Evolutionary conservation across 2,888 invertebrate species (phyloP), one percentile per base, ranked within the genome.

Genomic region (Epistrophella euchroma): DNA sequence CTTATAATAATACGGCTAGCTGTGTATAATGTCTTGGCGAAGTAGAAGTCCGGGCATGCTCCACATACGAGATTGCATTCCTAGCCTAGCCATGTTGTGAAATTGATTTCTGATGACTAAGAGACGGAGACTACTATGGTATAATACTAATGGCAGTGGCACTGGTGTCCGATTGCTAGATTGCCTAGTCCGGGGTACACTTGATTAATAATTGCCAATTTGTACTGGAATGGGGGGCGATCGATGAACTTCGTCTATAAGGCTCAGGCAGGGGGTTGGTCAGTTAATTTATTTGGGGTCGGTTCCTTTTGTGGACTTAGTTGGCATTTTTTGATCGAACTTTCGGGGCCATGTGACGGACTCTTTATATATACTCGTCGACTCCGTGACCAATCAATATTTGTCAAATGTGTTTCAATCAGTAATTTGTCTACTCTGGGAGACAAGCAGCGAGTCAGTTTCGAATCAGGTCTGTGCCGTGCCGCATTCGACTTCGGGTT

Each of bases 171-270:
- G 81, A 82, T 82, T 86, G 73, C 86, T 86, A 86, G 86, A 86
- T 86, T 82, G 74, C 77, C 77, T 64, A 74, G 82, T 77, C 77
- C 74, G 55, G 82, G 70, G 76, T 74, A 78, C 86, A 78, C 82
- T 81, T 86, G 86, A 86, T 86, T 86, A 82, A 86, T 86, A 86
- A 86, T 86, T 77, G 77, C 71, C 86, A 86, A 86, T 86, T 86
- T 86, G 82, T 78, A 78, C 32, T 45, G 52, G 56, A 66, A 52
- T 28, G 77, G 35, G 73, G 55, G 64, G 28, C 81, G 71, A 74
- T 71, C 82, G 66, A 82, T 78, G 78, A 74, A 74, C 74, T 56
- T 82, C 77, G 64, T 82, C 85, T 78, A 37, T 32, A 6, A 50
- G 56, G 22, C 74, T 62, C 17, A 64, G 82, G 81, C 86, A 77